A percentile compares a stretch with the other conserved stretches of the same genome.
Evolutionary conservation across 1,140 invertebrate species (phyloP).

Genomic region (Periplaneta americana): DNA sequence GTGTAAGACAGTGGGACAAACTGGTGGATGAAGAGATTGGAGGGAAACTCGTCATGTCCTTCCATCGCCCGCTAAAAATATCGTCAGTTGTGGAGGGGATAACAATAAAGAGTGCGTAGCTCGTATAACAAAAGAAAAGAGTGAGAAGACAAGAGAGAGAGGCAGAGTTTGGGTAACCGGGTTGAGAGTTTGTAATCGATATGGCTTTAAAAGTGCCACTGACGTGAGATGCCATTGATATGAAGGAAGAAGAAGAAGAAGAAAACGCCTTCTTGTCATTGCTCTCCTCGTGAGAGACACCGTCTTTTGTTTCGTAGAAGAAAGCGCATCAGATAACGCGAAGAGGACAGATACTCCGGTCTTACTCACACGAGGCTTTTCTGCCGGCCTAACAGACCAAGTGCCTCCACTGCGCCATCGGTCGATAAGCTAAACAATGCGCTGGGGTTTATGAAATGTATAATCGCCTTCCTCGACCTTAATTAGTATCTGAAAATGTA

Average conservation of each 20-base stretch:
- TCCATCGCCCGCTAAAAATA: too few relatives aligned
- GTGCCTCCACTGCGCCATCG: not conserved
- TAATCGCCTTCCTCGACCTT: not conserved
- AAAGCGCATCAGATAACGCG: not conserved
- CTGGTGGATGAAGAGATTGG: too few relatives aligned
- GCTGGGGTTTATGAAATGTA: not conserved
- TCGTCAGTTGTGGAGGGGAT: too few relatives aligned
- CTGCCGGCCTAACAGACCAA: not conserved
- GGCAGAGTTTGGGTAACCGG: not conserved
- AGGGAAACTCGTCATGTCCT: too few relatives aligned
- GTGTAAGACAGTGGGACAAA: too few relatives aligned
- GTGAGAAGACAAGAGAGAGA: too few relatives aligned
- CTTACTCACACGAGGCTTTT: not conserved
- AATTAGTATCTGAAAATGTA: not conserved
- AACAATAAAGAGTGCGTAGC: not conserved
- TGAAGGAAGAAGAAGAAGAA: not conserved
- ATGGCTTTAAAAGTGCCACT: not conserved
- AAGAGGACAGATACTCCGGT: not conserved
- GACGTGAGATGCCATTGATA: not conserved
- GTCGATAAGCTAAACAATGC: not conserved
- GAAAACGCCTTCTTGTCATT: not conserved
- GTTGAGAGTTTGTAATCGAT: not conserved
- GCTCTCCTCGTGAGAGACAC: not conserved
- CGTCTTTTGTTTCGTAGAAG: not conserved
- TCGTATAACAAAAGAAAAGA: not conserved